Percentiles rank a stretch among this genome's conserved stretches.
Evolutionary conservation across 2,797 vertebrate species (phyloP).

Genomic region (Huso huso): DNA sequence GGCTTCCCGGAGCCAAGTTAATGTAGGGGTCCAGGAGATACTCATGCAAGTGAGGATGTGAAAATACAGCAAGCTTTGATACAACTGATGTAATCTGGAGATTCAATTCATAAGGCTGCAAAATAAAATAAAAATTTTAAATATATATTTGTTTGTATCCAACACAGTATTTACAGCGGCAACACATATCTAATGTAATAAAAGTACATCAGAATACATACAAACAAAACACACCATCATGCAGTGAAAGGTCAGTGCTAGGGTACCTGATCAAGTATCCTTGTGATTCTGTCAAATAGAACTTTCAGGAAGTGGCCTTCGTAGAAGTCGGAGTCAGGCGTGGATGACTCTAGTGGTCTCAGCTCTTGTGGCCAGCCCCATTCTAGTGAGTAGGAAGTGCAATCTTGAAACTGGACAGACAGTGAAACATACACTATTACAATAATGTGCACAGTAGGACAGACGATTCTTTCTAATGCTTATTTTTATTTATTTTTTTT

Average conservation of each 20-base stretch:
- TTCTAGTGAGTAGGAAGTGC: constrained; percentile 35
- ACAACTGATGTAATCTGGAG: constrained; percentile 80
- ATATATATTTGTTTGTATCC: no score
- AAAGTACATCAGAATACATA: neutral
- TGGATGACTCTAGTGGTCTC: constrained; percentile 30
- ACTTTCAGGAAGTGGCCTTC: constrained; percentile 76
- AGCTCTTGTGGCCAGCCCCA: constrained; percentile 67
- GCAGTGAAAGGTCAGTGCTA: neutral
- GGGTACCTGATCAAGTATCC: constrained; percentile 80
- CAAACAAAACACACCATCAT: neutral
- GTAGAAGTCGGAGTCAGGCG: constrained; percentile 48
- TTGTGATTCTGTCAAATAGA: constrained; percentile 69
- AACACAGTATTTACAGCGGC: no score
- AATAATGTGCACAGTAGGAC: no score
- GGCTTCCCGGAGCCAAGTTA: constrained; percentile 61
- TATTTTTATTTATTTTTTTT: no score
- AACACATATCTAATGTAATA: neutral
- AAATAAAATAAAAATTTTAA: no score
- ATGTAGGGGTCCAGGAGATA: constrained; percentile 85
- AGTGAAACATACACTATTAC: neutral
- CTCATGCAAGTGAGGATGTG: constrained; percentile 77
- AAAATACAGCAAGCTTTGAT: constrained; percentile 69
- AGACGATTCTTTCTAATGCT: no score
- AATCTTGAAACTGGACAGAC: constrained; percentile 58
- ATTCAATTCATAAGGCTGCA: constrained; percentile 81